phyloP scores from a whole-genome alignment of 2,888 invertebrate species.

The Anagyrus pseudococci region DNA sequence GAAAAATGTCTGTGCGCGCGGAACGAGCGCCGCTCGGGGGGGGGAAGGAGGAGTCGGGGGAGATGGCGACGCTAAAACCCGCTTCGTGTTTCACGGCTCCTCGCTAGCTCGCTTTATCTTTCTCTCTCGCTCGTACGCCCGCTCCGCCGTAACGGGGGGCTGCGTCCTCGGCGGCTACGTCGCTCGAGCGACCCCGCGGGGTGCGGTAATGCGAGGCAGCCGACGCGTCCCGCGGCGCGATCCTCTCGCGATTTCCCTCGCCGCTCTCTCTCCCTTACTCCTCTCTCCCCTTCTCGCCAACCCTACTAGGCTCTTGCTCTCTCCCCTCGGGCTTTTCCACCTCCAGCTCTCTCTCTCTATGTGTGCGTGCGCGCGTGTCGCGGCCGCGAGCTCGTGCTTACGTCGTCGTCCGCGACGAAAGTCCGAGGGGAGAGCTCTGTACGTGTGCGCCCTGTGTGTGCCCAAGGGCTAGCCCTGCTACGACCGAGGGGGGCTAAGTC shows the following conservation, averaged over 20 bases:
- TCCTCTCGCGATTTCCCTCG: slow-evolving; percentile 40
- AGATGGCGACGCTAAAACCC: slow-evolving; percentile 30
- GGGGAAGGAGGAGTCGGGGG: slow-evolving; percentile 4
- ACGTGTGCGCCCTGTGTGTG: too few relatives aligned
- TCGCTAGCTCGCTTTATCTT: slow-evolving; percentile 16
- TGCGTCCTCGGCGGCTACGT: slow-evolving; percentile 8
- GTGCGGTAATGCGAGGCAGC: slow-evolving; percentile 27
- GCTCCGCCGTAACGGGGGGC: slow-evolving; percentile 17
- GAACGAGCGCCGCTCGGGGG: background rate
- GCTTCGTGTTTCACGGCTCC: slow-evolving; percentile 29
- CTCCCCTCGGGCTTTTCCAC: background rate
- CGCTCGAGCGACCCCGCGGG: slow-evolving; percentile 19
- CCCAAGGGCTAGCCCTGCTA: background rate
- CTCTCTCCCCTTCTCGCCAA: too few relatives aligned
- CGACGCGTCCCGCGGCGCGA: slow-evolving; percentile 32
- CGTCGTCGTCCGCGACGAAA: background rate
- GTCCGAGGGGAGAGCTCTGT: slow-evolving; percentile 22
- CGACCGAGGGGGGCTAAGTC: slow-evolving; percentile 6
- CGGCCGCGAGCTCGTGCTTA: background rate
- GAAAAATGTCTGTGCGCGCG: slow-evolving; percentile 31
- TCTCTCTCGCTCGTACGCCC: slow-evolving; percentile 19
- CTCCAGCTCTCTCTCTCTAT: background rate
- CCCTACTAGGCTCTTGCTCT: slow-evolving; percentile 32
- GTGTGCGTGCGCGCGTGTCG: background rate
- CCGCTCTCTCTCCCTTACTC: slow-evolving; percentile 22